phyloP scores from a whole-genome alignment of 2,113 vertebrate genomes.

The Hyla sarda region DNA sequence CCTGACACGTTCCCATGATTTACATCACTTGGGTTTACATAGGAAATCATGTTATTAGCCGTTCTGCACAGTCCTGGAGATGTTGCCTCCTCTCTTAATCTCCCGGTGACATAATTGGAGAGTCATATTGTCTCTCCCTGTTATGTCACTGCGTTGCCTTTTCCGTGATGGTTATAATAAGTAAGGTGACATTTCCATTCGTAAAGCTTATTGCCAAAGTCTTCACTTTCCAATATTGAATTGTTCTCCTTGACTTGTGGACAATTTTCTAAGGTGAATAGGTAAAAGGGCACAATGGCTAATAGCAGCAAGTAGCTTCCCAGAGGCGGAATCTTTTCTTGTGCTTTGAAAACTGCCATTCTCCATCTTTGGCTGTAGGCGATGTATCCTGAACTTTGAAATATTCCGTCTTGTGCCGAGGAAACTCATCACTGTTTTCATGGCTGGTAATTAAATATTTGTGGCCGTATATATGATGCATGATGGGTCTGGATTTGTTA shows the following conservation, averaged over 20 bases:
- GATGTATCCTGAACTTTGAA: conserved; percentile 38
- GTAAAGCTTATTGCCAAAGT: neutral
- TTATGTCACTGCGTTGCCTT: neutral
- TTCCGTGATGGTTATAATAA: neutral
- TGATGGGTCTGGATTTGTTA: neutral
- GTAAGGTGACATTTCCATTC: conserved; percentile 14
- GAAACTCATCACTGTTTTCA: neutral
- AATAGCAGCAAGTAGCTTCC: conserved; percentile 43
- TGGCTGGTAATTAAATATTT: conserved; percentile 9
- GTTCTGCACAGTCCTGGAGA: neutral
- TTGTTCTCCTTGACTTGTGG: conserved; percentile 27
- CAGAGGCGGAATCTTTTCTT: conserved; percentile 49
- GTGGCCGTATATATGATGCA: neutral
- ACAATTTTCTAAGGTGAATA: conserved; percentile 16
- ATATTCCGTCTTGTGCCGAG: neutral
- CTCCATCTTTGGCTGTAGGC: conserved; percentile 33
- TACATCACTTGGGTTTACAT: neutral
- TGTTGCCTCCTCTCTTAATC: neutral
- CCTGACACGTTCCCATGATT: neutral
- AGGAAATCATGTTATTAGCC: conserved; percentile 6
- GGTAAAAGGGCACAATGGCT: conserved; percentile 33
- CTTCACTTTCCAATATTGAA: conserved; percentile 13
- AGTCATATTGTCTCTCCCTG: conserved; percentile 18
- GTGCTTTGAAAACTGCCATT: conserved; percentile 28
- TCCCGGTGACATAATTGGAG: conserved; percentile 22